Evolutionary conservation across 2,888 invertebrate genomes (phyloP).

Genomic region (Cheilosia soror): DNA sequence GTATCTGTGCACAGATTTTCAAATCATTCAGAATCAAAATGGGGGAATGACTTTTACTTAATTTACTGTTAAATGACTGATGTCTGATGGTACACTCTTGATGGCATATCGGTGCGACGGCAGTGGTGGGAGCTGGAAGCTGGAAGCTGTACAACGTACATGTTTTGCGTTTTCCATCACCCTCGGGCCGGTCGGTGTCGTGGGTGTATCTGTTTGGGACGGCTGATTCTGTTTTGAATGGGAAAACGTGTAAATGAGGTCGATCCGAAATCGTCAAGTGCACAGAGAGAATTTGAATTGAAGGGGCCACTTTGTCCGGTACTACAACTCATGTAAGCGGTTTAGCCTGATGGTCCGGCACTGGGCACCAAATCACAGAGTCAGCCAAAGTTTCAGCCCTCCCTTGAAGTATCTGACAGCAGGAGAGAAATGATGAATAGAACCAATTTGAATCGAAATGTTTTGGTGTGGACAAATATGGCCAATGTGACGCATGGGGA

Average conservation of each 20-base stretch:
- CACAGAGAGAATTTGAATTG: conserved; percentile 39
- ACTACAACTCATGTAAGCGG: conserved; percentile 12
- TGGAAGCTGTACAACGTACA: neutral
- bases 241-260: conserved; percentile 52
- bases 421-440: conserved; percentile 36
- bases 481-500: neutral
- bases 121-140: neutral
- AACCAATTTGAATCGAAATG: conserved; percentile 41
- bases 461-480: neutral
- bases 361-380: conserved; percentile 13
- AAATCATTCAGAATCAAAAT: conserved; percentile 57
- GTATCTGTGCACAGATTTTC: conserved; percentile 48
- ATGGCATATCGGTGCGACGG: too few relatives aligned
- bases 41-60: conserved; percentile 55
- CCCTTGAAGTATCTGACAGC: conserved; percentile 1
- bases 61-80: conserved; percentile 71
- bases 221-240: conserved; percentile 53
- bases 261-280: conserved; percentile 40
- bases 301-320: conserved; percentile 28
- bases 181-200: neutral
- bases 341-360: conserved; percentile 15
- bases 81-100: conserved; percentile 1
- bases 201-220: neutral
- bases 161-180: neutral
- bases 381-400: neutral